phyloP scores from a whole-genome alignment of 2,113 vertebrate species.

The Abramis brama region DNA sequence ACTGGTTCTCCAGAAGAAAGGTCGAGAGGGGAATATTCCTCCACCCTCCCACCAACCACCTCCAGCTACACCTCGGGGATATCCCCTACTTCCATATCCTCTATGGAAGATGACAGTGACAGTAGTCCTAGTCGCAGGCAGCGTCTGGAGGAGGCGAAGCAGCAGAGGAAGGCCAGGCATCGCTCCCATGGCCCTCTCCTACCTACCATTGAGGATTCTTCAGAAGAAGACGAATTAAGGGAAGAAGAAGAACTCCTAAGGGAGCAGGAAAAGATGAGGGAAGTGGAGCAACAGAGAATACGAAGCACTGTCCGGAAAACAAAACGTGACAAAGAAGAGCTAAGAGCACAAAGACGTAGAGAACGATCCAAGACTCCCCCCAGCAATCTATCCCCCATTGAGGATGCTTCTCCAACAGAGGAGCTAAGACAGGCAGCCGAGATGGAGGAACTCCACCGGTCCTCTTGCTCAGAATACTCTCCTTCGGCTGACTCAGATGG shows the following conservation, averaged over 20 bases:
- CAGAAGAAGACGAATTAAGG: slow-evolving; percentile 94
- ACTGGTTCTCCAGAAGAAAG: slow-evolving; percentile 95
- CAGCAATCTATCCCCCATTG: slow-evolving; percentile 96
- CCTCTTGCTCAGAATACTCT: slow-evolving; percentile 96
- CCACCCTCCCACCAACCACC: slow-evolving; percentile 91
- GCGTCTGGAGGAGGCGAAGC: slow-evolving; percentile 93
- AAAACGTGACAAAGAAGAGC: slow-evolving; percentile 94
- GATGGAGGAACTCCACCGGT: slow-evolving; percentile 98
- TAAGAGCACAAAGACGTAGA: slow-evolving; percentile 92
- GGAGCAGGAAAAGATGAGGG: slow-evolving; percentile 98
- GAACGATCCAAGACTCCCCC: slow-evolving; percentile 97
- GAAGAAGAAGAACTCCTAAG: slow-evolving; percentile 96
- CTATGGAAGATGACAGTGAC: slow-evolving; percentile 96
- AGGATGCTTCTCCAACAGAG: slow-evolving; percentile 96
- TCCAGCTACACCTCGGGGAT: slow-evolving; percentile 94
- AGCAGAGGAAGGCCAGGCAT: slow-evolving; percentile 96
- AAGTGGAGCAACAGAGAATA: slow-evolving; percentile 96
- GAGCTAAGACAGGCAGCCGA: slow-evolving; percentile 95
- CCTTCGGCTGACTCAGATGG: slow-evolving; percentile 95
- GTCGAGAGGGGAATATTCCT: slow-evolving; percentile 93
- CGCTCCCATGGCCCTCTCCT: slow-evolving; percentile 93
- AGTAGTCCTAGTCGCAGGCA: slow-evolving; percentile 96
- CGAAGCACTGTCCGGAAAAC: slow-evolving; percentile 94
- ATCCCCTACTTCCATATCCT: slow-evolving; percentile 95
- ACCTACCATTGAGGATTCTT: slow-evolving; percentile 98